Conservation (phyloP, 2,888 invertebrate genomes). For the Heliconius sara region DNA sequence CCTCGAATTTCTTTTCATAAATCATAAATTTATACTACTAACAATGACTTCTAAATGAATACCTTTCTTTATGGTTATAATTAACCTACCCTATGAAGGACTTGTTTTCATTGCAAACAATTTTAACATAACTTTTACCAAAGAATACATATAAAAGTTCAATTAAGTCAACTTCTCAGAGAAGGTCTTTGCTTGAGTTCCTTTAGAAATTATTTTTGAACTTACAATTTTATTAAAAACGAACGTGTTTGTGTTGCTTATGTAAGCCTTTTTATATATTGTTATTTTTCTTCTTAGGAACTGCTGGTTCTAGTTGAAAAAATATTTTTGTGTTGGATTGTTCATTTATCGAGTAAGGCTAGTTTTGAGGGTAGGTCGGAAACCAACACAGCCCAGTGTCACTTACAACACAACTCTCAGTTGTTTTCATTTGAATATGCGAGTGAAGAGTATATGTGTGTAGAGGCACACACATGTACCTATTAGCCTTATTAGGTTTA, state of each 20-base stretch:
- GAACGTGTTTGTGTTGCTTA: neutral
- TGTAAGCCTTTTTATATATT: neutral
- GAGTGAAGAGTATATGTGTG: too few relatives aligned
- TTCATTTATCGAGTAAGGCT: too few relatives aligned
- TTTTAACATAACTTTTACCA: slow-evolving; percentile 2
- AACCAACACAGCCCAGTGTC: too few relatives aligned
- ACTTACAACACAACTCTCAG: too few relatives aligned
- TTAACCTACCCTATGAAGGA: neutral
- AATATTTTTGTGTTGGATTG: too few relatives aligned
- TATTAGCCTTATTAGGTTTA: too few relatives aligned
- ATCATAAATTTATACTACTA: neutral
- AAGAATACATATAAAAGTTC: slow-evolving; percentile 14
- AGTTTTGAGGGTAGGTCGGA: too few relatives aligned
- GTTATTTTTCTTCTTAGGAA: neutral
- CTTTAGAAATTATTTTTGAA: slow-evolving; percentile 6
- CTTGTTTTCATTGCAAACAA: neutral
- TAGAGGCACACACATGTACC: too few relatives aligned
- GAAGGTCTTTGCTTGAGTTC: neutral
- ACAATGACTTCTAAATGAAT: neutral
- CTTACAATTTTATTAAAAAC: neutral
- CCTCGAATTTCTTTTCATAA: neutral
- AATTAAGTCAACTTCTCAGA: neutral
- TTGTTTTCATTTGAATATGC: too few relatives aligned
- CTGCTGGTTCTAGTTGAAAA: too few relatives aligned
- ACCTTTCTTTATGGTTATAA: neutral